These are phyloP conservation scores for Mesochorus sp. DNA, from an alignment of 2,888 invertebrate species.

Conservation along the genomic window DNA sequence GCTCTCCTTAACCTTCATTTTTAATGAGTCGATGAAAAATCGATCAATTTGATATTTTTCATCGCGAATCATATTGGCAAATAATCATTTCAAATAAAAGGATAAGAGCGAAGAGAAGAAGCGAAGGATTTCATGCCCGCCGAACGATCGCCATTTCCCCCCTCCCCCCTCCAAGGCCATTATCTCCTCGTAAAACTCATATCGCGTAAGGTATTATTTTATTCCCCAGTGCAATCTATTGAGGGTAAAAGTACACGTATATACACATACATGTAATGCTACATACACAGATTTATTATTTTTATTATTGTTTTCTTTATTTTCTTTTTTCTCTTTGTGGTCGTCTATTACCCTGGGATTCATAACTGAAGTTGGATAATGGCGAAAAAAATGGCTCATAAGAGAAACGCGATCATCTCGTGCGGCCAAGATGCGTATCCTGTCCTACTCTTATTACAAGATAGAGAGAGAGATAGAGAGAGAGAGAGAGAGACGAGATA, in stretches of 20 bases:
- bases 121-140: background rate
- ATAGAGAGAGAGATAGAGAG: background rate
- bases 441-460: background rate
- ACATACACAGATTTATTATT: background rate
- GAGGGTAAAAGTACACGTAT: background rate
- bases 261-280: background rate
- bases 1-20: too few relatives aligned
- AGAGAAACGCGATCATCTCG: conserved; percentile 39
- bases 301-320: too few relatives aligned
- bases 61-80: conserved; percentile 6
- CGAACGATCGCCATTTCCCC: conserved; percentile 64
- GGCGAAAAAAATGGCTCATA: conserved; percentile 6
- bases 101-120: background rate
- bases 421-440: background rate
- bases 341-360: conserved; percentile 38
- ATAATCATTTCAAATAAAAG: background rate
- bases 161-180: too few relatives aligned
- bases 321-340: too few relatives aligned
- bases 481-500: conserved; percentile 6
- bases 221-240: conserved; percentile 42
- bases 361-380: conserved; percentile 39
- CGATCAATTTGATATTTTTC: conserved; percentile 3
- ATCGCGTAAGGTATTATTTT: conserved; percentile 56
- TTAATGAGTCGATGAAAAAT: background rate
- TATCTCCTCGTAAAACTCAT: conserved; percentile 70